Conservation (phyloP, 2,797 vertebrate genomes). For the Catostomus latipinnis region DNA sequence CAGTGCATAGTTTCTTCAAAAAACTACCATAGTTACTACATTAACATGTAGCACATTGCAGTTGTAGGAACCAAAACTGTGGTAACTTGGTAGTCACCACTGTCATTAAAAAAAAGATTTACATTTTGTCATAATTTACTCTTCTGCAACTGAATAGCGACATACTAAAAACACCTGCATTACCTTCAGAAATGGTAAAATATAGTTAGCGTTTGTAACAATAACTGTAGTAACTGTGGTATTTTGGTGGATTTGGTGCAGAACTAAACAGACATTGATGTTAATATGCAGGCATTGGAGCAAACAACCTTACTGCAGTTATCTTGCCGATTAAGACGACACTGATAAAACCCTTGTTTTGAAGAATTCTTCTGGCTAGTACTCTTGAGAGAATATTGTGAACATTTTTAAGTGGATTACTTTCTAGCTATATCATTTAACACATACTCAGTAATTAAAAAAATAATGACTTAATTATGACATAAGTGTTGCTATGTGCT, state of each 20-base stretch:
- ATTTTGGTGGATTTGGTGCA: not conserved
- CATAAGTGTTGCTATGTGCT: constrained; percentile 20
- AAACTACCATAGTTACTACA: not conserved
- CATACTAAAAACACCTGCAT: too few relatives aligned
- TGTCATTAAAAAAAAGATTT: not conserved
- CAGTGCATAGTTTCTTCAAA: not conserved
- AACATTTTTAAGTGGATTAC: not conserved
- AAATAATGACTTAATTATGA: not conserved
- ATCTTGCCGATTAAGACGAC: not conserved
- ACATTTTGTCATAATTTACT: too few relatives aligned
- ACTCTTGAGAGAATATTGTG: not conserved
- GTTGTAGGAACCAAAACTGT: not conserved
- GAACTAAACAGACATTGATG: not conserved
- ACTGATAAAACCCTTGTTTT: not conserved
- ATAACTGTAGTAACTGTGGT: too few relatives aligned
- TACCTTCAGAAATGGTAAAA: too few relatives aligned
- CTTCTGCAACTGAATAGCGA: too few relatives aligned
- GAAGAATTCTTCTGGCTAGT: not conserved
- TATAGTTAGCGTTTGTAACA: too few relatives aligned
- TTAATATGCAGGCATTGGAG: constrained; percentile 6
- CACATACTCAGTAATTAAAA: constrained; percentile 15
- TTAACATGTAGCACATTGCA: too few relatives aligned
- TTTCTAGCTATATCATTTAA: constrained; percentile 27
- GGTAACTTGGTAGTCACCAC: not conserved
- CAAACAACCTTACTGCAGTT: not conserved